Percentiles rank a stretch among this genome's conserved stretches.
Conservation (phyloP, 2,113 vertebrate genomes). For the Mobula birostris region DNA sequence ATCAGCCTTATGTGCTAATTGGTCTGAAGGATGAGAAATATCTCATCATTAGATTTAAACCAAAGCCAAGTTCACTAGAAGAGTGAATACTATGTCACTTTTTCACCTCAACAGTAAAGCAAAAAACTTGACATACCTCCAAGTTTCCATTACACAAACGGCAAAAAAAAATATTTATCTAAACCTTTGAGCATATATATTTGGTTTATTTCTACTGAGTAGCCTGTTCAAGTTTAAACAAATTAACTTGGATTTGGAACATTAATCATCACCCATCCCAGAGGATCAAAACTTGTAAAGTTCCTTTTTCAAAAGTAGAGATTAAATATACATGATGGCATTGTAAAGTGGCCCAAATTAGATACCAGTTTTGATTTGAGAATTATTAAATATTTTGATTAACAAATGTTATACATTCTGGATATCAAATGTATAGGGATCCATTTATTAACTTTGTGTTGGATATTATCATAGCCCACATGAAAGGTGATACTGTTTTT, state of each 20-base stretch:
- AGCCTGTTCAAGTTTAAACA: neutral
- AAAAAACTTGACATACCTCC: neutral
- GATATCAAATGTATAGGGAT: neutral
- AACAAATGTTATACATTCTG: neutral
- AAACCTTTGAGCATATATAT: neutral
- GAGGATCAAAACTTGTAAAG: neutral
- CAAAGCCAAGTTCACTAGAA: neutral
- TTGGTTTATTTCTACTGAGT: neutral
- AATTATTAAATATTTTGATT: neutral
- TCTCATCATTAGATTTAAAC: neutral
- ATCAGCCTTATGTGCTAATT: neutral
- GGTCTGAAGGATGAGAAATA: neutral
- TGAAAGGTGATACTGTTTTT: neutral
- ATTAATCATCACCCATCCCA: neutral
- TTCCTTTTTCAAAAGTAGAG: neutral
- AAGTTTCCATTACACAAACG: neutral
- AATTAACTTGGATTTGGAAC: neutral
- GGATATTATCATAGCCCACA: neutral
- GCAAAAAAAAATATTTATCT: neutral
- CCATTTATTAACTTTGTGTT: neutral
- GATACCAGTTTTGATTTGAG: neutral
- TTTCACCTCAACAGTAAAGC: neutral
- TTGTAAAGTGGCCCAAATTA: neutral
- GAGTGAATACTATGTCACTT: neutral
- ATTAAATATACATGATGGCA: neutral